Conservation (phyloP, 2,113 vertebrate species). For the Cynoglossus semilaevis region DNA sequence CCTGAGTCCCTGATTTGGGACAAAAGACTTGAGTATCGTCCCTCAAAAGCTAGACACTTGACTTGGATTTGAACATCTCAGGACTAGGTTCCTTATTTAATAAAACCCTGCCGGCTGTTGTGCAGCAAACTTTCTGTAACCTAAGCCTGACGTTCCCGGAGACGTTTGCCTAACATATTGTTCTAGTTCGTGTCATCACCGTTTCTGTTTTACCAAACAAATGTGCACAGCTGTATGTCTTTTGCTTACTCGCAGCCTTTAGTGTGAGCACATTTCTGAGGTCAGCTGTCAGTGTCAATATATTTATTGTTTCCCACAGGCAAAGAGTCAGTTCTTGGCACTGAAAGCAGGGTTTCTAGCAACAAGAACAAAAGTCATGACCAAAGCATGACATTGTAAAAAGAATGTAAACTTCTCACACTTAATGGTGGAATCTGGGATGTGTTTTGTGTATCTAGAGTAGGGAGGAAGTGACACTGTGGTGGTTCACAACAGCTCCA, state of each 20-base stretch:
- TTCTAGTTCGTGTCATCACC: constrained; percentile 1
- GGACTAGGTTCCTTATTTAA: neutral
- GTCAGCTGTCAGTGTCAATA: constrained; percentile 8
- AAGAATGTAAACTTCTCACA: neutral
- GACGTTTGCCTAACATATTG: neutral
- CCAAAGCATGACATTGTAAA: neutral
- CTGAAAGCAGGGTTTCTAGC: neutral
- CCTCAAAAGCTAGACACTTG: too few relatives aligned
- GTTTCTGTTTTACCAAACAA: neutral
- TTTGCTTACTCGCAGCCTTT: neutral
- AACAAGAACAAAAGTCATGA: neutral
- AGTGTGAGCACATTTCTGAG: constrained; percentile 13
- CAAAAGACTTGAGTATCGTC: too few relatives aligned
- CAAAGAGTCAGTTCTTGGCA: constrained; percentile 1
- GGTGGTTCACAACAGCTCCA: too few relatives aligned
- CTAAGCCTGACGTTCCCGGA: neutral
- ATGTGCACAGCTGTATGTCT: neutral
- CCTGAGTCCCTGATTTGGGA: too few relatives aligned
- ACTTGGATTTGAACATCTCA: too few relatives aligned
- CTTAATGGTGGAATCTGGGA: too few relatives aligned
- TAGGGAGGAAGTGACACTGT: too few relatives aligned
- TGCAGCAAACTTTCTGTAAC: neutral
- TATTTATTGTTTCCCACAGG: constrained; percentile 33
- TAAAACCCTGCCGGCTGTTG: neutral
- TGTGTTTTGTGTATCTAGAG: too few relatives aligned